These are phyloP conservation scores for Gracilinanus agilis DNA, from an alignment of 2,113 vertebrate species.

Conservation along the genomic window DNA sequence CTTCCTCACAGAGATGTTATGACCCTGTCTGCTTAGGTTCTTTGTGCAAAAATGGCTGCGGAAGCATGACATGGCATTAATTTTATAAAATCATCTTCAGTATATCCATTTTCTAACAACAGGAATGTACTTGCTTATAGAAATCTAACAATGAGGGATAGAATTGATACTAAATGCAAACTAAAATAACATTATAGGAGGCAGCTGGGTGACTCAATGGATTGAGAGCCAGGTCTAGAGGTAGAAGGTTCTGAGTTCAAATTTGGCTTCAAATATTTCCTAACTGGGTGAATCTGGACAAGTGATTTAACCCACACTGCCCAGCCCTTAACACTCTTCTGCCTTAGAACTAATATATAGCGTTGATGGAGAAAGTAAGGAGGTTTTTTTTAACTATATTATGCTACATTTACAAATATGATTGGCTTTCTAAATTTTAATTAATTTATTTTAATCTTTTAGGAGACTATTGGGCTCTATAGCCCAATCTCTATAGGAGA, in stretches of 20 bases:
- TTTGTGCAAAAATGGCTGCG: constrained; percentile 44
- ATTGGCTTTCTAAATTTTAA: constrained; percentile 63
- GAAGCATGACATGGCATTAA: constrained; percentile 46
- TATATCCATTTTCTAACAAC: constrained; percentile 21
- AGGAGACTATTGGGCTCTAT: constrained; percentile 37
- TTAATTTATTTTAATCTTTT: constrained; percentile 60
- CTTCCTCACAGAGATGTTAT: constrained; percentile 6
- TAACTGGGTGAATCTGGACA: too few relatives aligned
- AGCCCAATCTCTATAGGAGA: too few relatives aligned
- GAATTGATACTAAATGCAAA: constrained; percentile 71
- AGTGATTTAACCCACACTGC: too few relatives aligned
- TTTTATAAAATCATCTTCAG: constrained; percentile 59
- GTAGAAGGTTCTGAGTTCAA: too few relatives aligned
- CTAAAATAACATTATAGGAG: constrained; percentile 24
- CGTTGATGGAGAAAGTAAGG: too few relatives aligned
- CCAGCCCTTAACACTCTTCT: too few relatives aligned
- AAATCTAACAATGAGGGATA: constrained; percentile 54
- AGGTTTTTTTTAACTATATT: constrained; percentile 47
- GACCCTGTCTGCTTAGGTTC: constrained; percentile 33
- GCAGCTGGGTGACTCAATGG: too few relatives aligned
- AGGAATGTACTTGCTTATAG: constrained; percentile 46
- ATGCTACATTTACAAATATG: constrained; percentile 71
- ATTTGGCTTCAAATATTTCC: too few relatives aligned
- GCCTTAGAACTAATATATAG: too few relatives aligned
- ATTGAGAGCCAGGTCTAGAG: too few relatives aligned